phyloP scores from a whole-genome alignment of 2,797 vertebrate species.

The Xerus rutilus region DNA sequence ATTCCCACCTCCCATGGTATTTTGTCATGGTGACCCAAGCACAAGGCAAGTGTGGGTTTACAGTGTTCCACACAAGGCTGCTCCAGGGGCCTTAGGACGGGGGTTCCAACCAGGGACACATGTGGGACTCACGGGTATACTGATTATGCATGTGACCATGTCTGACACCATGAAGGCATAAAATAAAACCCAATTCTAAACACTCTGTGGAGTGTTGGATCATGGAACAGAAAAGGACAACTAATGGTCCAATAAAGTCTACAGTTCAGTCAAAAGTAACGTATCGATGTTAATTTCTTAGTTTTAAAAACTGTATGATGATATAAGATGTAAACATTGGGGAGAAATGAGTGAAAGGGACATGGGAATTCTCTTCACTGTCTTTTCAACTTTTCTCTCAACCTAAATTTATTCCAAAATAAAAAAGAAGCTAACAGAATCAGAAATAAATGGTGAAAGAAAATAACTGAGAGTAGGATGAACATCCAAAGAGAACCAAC shows the following conservation, averaged over 20 bases:
- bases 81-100: too few relatives aligned
- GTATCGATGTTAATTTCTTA: background rate
- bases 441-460: background rate
- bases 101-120: background rate
- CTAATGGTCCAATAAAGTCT: background rate
- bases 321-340: background rate
- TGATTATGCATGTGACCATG: rapidly evolving
- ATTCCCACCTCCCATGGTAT: too few relatives aligned
- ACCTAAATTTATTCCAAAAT: too few relatives aligned
- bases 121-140: rapidly evolving
- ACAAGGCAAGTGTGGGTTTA: too few relatives aligned
- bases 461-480: background rate
- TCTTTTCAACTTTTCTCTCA: too few relatives aligned
- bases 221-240: background rate
- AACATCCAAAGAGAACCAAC: background rate
- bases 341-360: background rate
- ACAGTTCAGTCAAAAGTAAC: background rate
- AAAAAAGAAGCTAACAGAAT: background rate
- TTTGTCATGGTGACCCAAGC: too few relatives aligned
- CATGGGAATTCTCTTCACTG: too few relatives aligned
- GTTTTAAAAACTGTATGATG: background rate
- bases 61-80: background rate
- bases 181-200: too few relatives aligned
- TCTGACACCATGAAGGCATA: background rate
- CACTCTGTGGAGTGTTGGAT: background rate